Base-by-base conservation (phyloP, 2,113 vertebrate species). In the Chlamydotis undulata region DNA sequence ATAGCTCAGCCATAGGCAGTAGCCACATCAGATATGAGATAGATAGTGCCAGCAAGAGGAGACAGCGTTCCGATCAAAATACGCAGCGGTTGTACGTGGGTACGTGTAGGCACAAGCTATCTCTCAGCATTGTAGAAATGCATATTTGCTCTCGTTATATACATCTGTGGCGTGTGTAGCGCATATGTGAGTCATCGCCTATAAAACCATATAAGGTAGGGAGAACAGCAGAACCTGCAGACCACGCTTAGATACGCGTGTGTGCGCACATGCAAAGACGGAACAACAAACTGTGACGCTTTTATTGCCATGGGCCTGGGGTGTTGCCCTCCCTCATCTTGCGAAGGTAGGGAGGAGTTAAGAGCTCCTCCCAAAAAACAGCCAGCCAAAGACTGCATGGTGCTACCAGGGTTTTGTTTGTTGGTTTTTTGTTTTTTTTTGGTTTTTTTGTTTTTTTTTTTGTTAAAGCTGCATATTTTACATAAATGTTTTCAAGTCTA, bases 41-140 rank as follows among this genome's bases (percentile, higher is more conserved):
- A 52, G 82, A 35, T 11, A 52, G 87, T 95, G 81, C 87, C 89
- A 91, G 91, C 83, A 45, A 77, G 73, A 92, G 76, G 65, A 95
- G 90, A 53, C 82, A 83, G 61, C 13, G 0, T 73, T 84, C 94
- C 2, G 19, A 75, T 91, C 87, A 64, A 81, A 87, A 89, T 45
- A 81, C 87, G 33, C 84, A 11, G 84, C 49, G 73, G 43, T 64
- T 28, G 60, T 53, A 64, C 10, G 28, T 85, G 91, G 94, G 84
- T 82, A 57, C 74, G 87, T 91, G 71, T 77, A 87, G 91, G 93
- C 93, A 85, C 93, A 93, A 89, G 91, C 89, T 93, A 81, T 96
- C 89, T 94, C 86, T 91, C 77, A 75, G 0, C 71, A 47, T 56
- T 56, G 63, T 29, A 81, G 94, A 90, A 47, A 59, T 45, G 64